A percentile compares a stretch with the other conserved stretches of the same genome.
phyloP scores from a whole-genome alignment of 2,888 invertebrate genomes.

The Drosophila barbarae region DNA sequence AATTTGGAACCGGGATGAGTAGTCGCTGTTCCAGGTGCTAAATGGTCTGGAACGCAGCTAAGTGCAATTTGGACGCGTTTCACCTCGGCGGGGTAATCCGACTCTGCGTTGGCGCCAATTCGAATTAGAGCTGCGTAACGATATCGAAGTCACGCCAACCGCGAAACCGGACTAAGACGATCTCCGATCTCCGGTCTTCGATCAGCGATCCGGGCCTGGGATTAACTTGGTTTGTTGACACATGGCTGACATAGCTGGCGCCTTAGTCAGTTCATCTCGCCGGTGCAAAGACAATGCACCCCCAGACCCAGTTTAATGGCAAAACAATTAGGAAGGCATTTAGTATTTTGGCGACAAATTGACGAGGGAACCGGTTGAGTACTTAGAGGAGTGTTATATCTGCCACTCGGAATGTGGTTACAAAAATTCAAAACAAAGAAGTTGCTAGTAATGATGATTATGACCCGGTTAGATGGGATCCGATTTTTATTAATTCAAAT shows the following conservation, averaged over 20 bases:
- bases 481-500: slow-evolving; percentile 10
- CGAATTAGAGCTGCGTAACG: slow-evolving; percentile 53
- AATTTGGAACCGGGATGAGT: slow-evolving; percentile 11
- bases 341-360: slow-evolving; percentile 53
- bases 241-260: slow-evolving; percentile 51
- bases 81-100: slow-evolving; percentile 24
- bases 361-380: slow-evolving; percentile 34
- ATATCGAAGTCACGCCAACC: slow-evolving; percentile 28
- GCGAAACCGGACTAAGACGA: slow-evolving; percentile 56
- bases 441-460: slow-evolving; percentile 13
- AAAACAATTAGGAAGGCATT: slow-evolving; percentile 67
- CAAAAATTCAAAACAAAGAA: slow-evolving; percentile 19
- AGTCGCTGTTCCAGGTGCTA: slow-evolving; percentile 39
- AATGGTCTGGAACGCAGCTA: slow-evolving; percentile 54
- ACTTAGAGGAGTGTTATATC: slow-evolving; percentile 37
- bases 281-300: slow-evolving; percentile 56
- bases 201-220: slow-evolving; percentile 32
- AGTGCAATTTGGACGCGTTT: slow-evolving; percentile 38
- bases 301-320: slow-evolving; percentile 54
- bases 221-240: slow-evolving; percentile 45
- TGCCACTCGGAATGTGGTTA: slow-evolving; percentile 31
- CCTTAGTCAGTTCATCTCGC: slow-evolving; percentile 52
- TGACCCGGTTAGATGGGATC: slow-evolving; percentile 37
- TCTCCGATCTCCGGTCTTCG: slow-evolving; percentile 15
- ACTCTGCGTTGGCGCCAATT: slow-evolving; percentile 55